Evolutionary conservation across 2,888 invertebrate genomes (phyloP).

Genomic region (Diadegma fenestrale): DNA sequence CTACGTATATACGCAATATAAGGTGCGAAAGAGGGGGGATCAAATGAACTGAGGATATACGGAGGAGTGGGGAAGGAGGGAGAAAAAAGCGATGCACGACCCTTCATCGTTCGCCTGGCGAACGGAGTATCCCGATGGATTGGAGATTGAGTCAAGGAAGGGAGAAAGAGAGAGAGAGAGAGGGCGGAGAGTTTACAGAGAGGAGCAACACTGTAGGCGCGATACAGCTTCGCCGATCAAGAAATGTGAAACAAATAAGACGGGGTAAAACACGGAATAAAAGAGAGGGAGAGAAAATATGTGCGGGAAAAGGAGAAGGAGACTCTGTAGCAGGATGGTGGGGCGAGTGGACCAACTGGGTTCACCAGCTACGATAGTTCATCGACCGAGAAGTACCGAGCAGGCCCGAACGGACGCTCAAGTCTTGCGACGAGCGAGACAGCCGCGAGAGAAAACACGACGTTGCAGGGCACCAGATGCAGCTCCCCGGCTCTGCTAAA

Average conservation of each 20-base stretch:
- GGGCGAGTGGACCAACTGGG: slow-evolving; percentile 84
- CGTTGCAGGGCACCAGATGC: slow-evolving; percentile 42
- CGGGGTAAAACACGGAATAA: slow-evolving; percentile 2
- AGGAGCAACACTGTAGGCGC: slow-evolving; percentile 48
- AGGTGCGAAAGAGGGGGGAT: slow-evolving; percentile 58
- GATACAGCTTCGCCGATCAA: slow-evolving; percentile 38
- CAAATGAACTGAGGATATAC: slow-evolving; percentile 61
- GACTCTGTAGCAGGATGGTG: slow-evolving; percentile 35
- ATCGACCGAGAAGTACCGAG: slow-evolving; percentile 83
- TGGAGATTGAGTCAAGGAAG: slow-evolving; percentile 19
- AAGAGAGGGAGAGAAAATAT: background rate
- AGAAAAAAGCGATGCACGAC: slow-evolving; percentile 27
- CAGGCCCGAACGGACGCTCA: slow-evolving; percentile 75
- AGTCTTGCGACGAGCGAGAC: slow-evolving; percentile 57
- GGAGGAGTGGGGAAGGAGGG: background rate
- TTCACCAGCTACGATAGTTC: slow-evolving; percentile 84
- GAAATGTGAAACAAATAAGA: slow-evolving; percentile 27
- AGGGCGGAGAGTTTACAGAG: slow-evolving; percentile 19
- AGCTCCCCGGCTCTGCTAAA: slow-evolving; percentile 42
- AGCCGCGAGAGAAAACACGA: slow-evolving; percentile 41
- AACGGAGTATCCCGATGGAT: slow-evolving; percentile 49
- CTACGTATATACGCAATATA: background rate
- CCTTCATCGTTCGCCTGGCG: slow-evolving; percentile 56
- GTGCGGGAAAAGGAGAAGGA: background rate
- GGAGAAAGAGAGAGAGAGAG: slow-evolving; percentile 13